Conservation (phyloP, 2,113 vertebrate genomes). For the Euleptes europaea region DNA sequence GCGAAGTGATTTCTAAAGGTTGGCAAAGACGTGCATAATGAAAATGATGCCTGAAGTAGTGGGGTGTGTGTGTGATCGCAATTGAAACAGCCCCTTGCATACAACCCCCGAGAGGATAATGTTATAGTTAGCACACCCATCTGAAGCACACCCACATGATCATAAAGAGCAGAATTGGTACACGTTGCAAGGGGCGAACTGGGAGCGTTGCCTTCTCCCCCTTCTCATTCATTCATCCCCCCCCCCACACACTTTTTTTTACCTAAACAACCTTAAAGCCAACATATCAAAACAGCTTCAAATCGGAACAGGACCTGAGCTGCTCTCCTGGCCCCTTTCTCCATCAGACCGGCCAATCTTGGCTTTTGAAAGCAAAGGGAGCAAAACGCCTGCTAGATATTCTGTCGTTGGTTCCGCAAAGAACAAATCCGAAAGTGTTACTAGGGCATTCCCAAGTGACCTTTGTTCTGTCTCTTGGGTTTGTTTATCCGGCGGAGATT, state of each 20-base stretch:
- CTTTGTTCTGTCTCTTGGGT: not conserved
- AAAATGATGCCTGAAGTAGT: too few species aligned
- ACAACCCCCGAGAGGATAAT: not conserved
- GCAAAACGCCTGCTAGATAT: not conserved
- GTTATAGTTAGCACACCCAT: not conserved
- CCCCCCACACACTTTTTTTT: too few species aligned
- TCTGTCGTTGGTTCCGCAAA: not conserved
- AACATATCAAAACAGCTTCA: not conserved
- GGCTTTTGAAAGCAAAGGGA: not conserved
- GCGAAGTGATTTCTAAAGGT: too few species aligned
- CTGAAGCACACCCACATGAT: not conserved
- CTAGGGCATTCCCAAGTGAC: not conserved
- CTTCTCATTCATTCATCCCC: not conserved
- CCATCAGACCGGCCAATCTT: not conserved
- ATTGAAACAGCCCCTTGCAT: too few species aligned
- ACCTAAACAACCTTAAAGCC: too few species aligned
- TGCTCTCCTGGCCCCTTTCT: not conserved
- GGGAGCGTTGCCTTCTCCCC: not conserved
- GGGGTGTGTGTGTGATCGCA: too few species aligned
- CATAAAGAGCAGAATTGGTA: not conserved
- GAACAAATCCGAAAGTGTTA: too few species aligned
- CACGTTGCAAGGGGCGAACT: not conserved
- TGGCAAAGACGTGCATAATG: too few species aligned
- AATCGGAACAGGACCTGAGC: not conserved
- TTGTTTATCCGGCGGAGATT: not conserved